Conservation (phyloP, 1,140 invertebrate genomes). For the Diabrotica undecimpunctata region DNA sequence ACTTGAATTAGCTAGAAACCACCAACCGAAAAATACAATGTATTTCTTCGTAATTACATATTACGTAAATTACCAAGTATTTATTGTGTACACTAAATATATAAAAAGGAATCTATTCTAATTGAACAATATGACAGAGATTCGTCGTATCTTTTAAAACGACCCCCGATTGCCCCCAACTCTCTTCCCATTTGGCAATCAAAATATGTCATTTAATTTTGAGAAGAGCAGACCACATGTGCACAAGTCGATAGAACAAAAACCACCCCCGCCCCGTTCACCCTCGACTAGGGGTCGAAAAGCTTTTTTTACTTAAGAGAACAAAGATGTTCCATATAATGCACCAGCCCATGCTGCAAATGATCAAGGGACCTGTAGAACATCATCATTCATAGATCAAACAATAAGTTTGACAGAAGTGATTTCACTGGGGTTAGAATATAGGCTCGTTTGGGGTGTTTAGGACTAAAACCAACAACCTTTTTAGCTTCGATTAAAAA, state of each 20-base stretch:
- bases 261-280: slow-evolving; percentile 5
- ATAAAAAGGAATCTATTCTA: too few relatives aligned
- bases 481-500: slow-evolving; percentile 14
- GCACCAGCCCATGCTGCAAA: slow-evolving; percentile 26
- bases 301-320: slow-evolving; percentile 20
- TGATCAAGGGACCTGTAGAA: slow-evolving; percentile 30
- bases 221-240: slow-evolving; percentile 18
- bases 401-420: slow-evolving; percentile 23
- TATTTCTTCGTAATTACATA: too few relatives aligned
- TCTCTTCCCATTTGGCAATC: slow-evolving; percentile 15
- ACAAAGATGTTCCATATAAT: slow-evolving; percentile 21
- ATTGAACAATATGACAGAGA: too few relatives aligned
- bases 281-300: background rate
- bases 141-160: background rate
- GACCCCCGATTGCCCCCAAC: background rate
- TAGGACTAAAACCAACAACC: slow-evolving; percentile 7
- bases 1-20: too few relatives aligned
- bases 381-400: slow-evolving; percentile 23
- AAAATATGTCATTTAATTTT: slow-evolving; percentile 16
- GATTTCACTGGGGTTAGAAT: slow-evolving; percentile 13
- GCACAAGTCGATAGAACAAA: slow-evolving; percentile 17
- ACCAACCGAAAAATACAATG: too few relatives aligned
- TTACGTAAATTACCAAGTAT: too few relatives aligned
- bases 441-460: slow-evolving; percentile 7
- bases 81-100: too few relatives aligned